Base-by-base conservation (phyloP, 2,888 invertebrate genomes). In the Drosophila multiciliata region DNA sequence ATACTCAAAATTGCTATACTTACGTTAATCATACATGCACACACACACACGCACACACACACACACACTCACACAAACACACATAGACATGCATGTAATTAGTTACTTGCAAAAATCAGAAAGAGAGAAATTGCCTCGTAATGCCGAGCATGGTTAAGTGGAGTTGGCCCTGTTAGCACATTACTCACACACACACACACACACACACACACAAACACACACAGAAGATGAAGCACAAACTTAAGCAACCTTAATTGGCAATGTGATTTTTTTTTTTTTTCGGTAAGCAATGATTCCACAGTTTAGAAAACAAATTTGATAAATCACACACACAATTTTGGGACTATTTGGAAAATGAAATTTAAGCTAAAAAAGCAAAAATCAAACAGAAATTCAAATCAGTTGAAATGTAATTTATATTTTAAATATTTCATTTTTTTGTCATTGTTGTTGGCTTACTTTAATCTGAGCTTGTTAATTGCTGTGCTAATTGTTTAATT, bases 261-360 rank as follows among this genome's bases (percentile, higher is more conserved):
- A 26, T 40, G 60, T 40, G 45, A 68, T 64, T 57, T 55, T 15
- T 15, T 17, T 33, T 36, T 52, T 55, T 15, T 15, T 17, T 33
- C 26, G n/a, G 49, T 23, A 29, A 49, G 45, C 66, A 53, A 49
- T 60, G 72, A 66, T 61, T 23, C 29, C 33, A n/a, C 57, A 40
- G 36, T 38, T 55, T n/a, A 12, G n/a, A 36, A 38, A 70, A 61
- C 69, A 73, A 72, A 15, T 15, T 80, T 80, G 64, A 74, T 40
- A 49, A 49, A 60, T 38, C 12, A 48, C 49, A 42, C 33, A 6
- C 29, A 5, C 2, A n/a, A 48, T 8, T 2, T 33, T 12, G 3
- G 9, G 23, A 2, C 11, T 15, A 11, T 12, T 8, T 23, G 26
- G 38, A 26, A 12, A 20, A 32, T 29, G 1, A 32, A 15, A 5